Evolutionary conservation across 1,140 invertebrate species (phyloP).

Genomic region (Platyscapa corneri): DNA sequence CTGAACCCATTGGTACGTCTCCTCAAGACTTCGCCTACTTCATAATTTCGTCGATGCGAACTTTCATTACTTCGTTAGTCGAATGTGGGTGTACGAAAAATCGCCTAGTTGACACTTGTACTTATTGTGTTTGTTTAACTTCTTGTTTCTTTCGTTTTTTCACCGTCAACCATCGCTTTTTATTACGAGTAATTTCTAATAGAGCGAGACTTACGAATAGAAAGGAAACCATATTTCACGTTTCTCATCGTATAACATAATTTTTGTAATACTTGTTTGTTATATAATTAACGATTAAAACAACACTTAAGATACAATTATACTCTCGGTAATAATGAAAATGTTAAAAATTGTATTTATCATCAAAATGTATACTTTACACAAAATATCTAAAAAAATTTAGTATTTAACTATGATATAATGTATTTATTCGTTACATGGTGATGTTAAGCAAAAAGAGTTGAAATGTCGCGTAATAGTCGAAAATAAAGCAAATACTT

Average conservation of each 20-base stretch:
- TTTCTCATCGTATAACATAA: neutral
- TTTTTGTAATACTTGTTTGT: neutral
- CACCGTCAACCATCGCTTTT: neutral
- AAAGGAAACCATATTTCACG: neutral
- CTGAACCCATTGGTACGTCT: constrained; percentile 76
- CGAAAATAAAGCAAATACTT: neutral
- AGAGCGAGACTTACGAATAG: neutral
- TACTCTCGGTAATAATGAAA: neutral
- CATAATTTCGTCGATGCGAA: neutral
- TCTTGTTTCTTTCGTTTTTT: neutral
- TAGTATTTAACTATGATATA: no score
- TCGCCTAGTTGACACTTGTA: neutral
- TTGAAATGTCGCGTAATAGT: neutral
- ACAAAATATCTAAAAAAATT: no score
- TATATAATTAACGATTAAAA: neutral
- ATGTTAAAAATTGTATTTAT: neutral
- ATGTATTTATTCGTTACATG: neutral
- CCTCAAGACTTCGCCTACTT: constrained; percentile 56
- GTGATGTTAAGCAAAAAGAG: neutral
- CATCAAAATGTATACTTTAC: no score
- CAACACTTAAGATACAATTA: neutral
- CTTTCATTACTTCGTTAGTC: neutral
- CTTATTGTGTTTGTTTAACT: constrained; percentile 6
- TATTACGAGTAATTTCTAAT: neutral
- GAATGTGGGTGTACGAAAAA: neutral